Percentiles rank a stretch among this genome's conserved stretches.
These are phyloP conservation scores for Tubiluchus corallicola DNA, from an alignment of 2,888 invertebrate species.

Conservation along the genomic window DNA sequence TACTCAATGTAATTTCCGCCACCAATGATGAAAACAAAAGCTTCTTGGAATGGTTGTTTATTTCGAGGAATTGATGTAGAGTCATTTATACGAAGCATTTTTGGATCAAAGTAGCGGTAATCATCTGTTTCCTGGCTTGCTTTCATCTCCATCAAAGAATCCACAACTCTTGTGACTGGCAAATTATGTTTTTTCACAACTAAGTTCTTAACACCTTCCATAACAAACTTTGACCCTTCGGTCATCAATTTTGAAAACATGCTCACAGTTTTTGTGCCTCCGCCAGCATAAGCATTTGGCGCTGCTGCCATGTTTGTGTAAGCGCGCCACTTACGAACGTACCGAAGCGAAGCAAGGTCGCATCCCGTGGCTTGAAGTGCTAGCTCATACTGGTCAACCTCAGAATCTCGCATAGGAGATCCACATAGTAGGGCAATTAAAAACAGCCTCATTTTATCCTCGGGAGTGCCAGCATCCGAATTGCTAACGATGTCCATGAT, in stretches of 20 bases:
- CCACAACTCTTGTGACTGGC: conserved; percentile 80
- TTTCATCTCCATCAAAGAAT: conserved; percentile 62
- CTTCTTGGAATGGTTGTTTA: conserved; percentile 19
- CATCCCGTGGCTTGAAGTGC: conserved; percentile 60
- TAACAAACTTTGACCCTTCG: conserved; percentile 92
- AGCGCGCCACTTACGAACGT: conserved; percentile 74
- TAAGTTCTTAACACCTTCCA: conserved; percentile 98
- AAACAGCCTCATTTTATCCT: conserved; percentile 81
- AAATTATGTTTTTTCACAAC: conserved; percentile 94
- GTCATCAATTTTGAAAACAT: conserved; percentile 97
- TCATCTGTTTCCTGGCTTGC: conserved; percentile 60
- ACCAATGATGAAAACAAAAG: conserved; percentile 35
- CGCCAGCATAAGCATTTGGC: conserved; percentile 46
- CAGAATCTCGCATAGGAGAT: conserved; percentile 54
- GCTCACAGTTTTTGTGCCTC: conserved; percentile 78
- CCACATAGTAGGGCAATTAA: conserved; percentile 60
- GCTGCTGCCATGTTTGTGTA: conserved; percentile 54
- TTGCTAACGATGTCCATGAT: not conserved
- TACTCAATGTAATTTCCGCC: conserved; percentile 93
- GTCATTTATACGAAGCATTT: conserved; percentile 48
- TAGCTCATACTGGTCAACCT: conserved; percentile 62
- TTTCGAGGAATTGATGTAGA: conserved; percentile 4
- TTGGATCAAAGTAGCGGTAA: conserved; percentile 85
- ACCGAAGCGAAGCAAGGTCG: conserved; percentile 63
- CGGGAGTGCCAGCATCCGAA: conserved; percentile 49